phyloP scores from a whole-genome alignment of 2,888 invertebrate genomes.

The Osedax frankpressi region DNA sequence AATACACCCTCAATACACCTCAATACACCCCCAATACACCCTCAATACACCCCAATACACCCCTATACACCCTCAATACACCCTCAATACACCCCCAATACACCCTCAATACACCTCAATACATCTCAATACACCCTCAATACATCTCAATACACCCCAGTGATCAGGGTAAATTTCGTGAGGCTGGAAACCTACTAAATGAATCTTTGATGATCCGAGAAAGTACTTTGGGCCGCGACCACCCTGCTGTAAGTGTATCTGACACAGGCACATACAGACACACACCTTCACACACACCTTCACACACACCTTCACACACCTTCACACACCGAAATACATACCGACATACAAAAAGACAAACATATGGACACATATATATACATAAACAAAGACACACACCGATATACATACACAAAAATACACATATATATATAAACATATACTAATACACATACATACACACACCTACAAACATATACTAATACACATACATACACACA shows the following conservation, averaged over 20 bases:
- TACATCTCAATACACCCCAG: no score
- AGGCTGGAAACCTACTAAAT: constrained; percentile 90
- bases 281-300: neutral
- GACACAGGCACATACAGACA: no score
- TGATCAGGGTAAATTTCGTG: constrained; percentile 97
- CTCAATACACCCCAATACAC: no score
- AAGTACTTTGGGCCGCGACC: constrained; percentile 93
- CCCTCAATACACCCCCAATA: no score
- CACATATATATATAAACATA: no score
- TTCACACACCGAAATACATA: neutral
- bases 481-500: neutral
- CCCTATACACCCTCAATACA: no score
- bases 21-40: no score
- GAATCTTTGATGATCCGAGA: constrained; percentile 93
- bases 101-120: no score
- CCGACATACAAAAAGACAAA: no score
- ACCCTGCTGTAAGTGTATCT: constrained; percentile 67
- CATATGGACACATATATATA: neutral
- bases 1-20: no score
- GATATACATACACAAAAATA: no score
- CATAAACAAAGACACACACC: neutral
- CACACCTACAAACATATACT: neutral
- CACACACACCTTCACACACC: neutral
- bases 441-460: neutral
- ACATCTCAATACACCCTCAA: no score